phyloP scores from a whole-genome alignment of 1,140 invertebrate species.

The Branchinecta lynchi region DNA sequence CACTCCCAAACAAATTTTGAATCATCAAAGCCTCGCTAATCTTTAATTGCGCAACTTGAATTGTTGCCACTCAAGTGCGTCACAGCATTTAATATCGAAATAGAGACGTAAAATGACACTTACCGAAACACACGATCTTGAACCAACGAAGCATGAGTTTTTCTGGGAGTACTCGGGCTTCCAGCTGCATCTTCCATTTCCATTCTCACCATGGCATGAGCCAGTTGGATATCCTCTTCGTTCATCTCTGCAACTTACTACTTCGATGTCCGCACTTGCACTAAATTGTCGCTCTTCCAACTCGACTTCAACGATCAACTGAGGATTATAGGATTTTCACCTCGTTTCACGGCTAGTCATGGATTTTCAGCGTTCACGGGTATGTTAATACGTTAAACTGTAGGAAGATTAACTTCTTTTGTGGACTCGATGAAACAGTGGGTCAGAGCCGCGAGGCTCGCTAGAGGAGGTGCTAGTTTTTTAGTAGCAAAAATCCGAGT shows the following conservation, averaged over 20 bases:
- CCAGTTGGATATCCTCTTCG: slow-evolving; percentile 6
- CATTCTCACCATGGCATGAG: not conserved
- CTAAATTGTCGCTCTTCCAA: too few relatives aligned
- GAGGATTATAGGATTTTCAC: not conserved
- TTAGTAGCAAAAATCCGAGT: not conserved
- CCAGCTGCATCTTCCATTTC: slow-evolving; percentile 1
- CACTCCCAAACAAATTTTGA: too few relatives aligned
- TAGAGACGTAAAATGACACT: not conserved
- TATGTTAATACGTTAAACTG: not conserved
- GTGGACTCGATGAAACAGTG: not conserved
- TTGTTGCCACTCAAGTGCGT: too few relatives aligned
- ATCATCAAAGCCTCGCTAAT: too few relatives aligned
- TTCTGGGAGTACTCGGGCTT: not conserved
- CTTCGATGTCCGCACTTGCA: too few relatives aligned
- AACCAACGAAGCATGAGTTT: not conserved
- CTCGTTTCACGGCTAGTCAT: not conserved
- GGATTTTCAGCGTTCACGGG: not conserved
- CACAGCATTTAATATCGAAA: too few relatives aligned
- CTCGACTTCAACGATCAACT: not conserved
- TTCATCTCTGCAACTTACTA: not conserved
- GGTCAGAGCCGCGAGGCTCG: slow-evolving; percentile 7
- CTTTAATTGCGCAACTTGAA: too few relatives aligned
- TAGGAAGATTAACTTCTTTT: not conserved
- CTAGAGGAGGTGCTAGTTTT: not conserved
- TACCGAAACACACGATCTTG: not conserved